Percentiles rank a stretch among this genome's conserved stretches.
These are phyloP conservation scores for Eurytoma adleriae DNA, from an alignment of 2,888 invertebrate species.

Conservation along the genomic window DNA sequence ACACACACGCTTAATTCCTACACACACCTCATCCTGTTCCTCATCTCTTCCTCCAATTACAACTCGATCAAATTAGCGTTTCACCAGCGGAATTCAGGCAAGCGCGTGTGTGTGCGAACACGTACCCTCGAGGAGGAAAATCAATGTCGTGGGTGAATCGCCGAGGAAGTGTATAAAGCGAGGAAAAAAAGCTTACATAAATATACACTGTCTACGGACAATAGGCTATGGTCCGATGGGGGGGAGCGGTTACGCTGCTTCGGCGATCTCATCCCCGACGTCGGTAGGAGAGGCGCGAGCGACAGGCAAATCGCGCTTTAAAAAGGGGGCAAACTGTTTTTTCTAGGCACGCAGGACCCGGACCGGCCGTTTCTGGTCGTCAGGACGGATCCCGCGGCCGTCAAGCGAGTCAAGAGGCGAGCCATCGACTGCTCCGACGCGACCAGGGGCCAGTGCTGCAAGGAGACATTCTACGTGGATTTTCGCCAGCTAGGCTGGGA, in stretches of 20 bases:
- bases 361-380: slow-evolving; percentile 91
- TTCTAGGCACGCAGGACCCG: slow-evolving; percentile 77
- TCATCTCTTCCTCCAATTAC: no score
- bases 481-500: slow-evolving; percentile 95
- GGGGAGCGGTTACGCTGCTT: neutral
- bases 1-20: neutral
- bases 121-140: slow-evolving; percentile 17
- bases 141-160: slow-evolving; percentile 39
- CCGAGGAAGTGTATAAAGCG: slow-evolving; percentile 22
- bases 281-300: neutral
- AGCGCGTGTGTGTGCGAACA: neutral
- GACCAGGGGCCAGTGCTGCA: slow-evolving; percentile 87
- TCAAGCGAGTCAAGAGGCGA: slow-evolving; percentile 84
- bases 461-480: slow-evolving; percentile 93
- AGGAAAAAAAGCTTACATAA: slow-evolving; percentile 28
- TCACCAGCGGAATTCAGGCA: neutral
- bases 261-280: slow-evolving; percentile 1
- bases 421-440: slow-evolving; percentile 90
- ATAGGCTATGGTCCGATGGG: neutral
- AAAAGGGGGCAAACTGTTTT: slow-evolving; percentile 40
- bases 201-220: slow-evolving; percentile 10
- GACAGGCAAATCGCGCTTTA: slow-evolving; percentile 7
- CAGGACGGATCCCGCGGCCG: slow-evolving; percentile 84
- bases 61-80: neutral
- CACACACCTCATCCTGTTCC: neutral